Base-by-base conservation (phyloP, 2,888 invertebrate genomes). In the Cerastoderma edule region DNA sequence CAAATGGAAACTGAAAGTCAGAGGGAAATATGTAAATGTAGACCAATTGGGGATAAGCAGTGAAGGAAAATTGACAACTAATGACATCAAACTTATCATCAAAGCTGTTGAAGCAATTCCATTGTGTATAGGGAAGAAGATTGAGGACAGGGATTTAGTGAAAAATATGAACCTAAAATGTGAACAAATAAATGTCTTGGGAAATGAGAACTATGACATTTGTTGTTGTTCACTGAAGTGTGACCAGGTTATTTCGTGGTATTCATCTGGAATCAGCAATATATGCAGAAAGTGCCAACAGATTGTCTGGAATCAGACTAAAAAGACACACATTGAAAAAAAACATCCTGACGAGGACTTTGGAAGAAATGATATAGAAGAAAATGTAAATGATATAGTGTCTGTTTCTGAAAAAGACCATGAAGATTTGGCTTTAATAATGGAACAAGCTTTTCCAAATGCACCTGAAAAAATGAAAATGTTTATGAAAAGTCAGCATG, bases 401-500 rank as follows among this genome's bases (percentile, higher is more conserved):
- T 8, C 22, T 53, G 53, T 53, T 6, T 53, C 53, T 27, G 60
- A 57, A 57, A 32, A 5, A 13, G 60, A 30, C 33, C 60, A 65
- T 65, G 28, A 54, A 22, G 72, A 75, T 54, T 28, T 67, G 30
- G 16, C 44, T n/a, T 44, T 50, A 1, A 67, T 63, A 50, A 22
- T 75, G 10, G 63, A 63, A 30, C n/a, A 50, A 24, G 53, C 72
- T 30, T 67, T 75, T 30, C 72, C 67, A 60, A 53, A 53, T 72
- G 76, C 68, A 19, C 1, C 57, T 2, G 30, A 22, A 4, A 44
- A 75, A 60, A 74, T 74, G 74, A 63, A 74, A 56, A 2, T 64
- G 35, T 72, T 76, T 16, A 10, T 72, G 27, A 53, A 72, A 68
- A 24, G 28, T 24, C 76, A 76, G 22, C 56, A 56, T 67, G 50